Conservation (phyloP, 2,888 invertebrate genomes). For the Drosophila fungiperda region DNA sequence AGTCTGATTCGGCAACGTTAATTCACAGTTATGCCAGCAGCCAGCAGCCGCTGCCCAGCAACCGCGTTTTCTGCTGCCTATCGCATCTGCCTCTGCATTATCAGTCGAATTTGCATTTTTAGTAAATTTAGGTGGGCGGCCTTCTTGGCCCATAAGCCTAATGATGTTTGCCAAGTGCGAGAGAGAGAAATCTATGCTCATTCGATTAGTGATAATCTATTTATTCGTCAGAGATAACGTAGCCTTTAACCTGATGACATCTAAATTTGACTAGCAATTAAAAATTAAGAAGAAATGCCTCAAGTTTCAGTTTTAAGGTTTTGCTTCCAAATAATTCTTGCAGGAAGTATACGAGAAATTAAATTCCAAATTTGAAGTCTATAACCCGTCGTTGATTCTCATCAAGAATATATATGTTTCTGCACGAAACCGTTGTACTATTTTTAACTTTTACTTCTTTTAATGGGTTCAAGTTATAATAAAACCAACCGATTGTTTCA, state of each 20-base stretch:
- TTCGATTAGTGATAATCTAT: constrained; percentile 7
- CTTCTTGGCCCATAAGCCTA: constrained; percentile 16
- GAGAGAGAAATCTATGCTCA: constrained; percentile 2
- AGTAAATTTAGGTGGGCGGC: not conserved
- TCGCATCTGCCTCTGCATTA: constrained; percentile 38
- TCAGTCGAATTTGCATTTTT: constrained; percentile 37
- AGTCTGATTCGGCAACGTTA: constrained; percentile 70
- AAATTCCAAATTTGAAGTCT: not conserved
- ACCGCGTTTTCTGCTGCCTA: constrained; percentile 30
- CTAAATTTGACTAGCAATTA: not conserved
- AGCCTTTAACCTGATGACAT: not conserved
- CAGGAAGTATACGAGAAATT: not conserved
- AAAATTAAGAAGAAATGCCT: too few relatives aligned
- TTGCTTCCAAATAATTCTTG: not conserved
- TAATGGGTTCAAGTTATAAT: not conserved
- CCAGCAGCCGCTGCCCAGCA: constrained; percentile 24
- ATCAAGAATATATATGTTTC: not conserved
- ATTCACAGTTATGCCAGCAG: constrained; percentile 58
- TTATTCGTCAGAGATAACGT: not conserved
- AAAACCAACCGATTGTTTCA: not conserved
- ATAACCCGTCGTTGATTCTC: not conserved
- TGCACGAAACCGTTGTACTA: not conserved
- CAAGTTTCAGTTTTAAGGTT: too few relatives aligned
- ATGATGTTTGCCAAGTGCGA: constrained; percentile 23
- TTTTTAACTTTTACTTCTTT: not conserved